phyloP scores from a whole-genome alignment of 2,797 vertebrate species.

The Iguana delicatissima region DNA sequence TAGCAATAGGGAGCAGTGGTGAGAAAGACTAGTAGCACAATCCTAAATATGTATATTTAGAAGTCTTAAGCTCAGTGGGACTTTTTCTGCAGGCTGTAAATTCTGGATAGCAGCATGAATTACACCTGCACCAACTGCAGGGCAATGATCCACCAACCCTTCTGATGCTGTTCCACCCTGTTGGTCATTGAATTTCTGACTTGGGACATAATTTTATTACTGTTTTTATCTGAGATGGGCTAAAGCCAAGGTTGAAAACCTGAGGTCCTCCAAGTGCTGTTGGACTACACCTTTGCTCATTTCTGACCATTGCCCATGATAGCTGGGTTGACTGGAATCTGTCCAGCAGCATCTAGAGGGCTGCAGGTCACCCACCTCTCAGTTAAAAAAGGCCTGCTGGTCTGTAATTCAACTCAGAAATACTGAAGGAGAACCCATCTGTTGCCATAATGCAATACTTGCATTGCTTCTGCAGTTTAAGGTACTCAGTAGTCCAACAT shows the following conservation, averaged over 20 bases:
- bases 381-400: background rate
- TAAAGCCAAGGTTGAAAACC: background rate
- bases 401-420: accelerated
- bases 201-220: background rate
- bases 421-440: constrained; percentile 13
- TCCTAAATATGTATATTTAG: background rate
- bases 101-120: background rate
- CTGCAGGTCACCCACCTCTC: background rate
- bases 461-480: background rate
- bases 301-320: background rate
- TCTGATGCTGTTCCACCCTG: background rate
- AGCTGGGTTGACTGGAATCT: too few relatives aligned
- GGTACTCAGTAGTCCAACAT: background rate
- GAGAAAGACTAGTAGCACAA: background rate
- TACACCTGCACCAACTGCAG: background rate
- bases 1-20: background rate
- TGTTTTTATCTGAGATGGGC: background rate
- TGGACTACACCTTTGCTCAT: too few relatives aligned
- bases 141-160: background rate
- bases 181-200: too few relatives aligned
- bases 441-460: background rate
- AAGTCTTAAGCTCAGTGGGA: background rate
- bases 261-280: background rate
- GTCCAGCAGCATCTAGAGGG: background rate
- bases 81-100: too few relatives aligned